Evolutionary conservation across 2,113 vertebrate species (phyloP), one percentile per base, ranked within the genome.

Genomic region (Tenrec ecaudatus): DNA sequence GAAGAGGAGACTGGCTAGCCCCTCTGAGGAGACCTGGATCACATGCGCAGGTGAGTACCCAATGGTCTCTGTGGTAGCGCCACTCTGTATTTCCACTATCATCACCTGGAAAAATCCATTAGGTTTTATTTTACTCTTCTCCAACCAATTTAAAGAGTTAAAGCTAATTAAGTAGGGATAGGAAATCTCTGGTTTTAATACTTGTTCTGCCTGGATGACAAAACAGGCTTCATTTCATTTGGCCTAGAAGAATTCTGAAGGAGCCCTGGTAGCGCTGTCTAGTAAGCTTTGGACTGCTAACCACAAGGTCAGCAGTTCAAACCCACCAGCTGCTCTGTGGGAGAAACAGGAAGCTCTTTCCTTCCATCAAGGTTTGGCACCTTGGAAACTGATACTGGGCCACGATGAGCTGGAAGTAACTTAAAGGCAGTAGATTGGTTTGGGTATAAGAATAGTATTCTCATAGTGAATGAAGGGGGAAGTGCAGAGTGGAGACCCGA

Each of bases 11-110:
- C 25, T 15, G 10, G 86, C 91, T 76, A 95, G 23, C 20, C 80
- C 93, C 16, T 94, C 58, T 2, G 91, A 97, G 89, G 96, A 97
- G 62, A 85, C 96, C 16, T 95, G 96, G 90, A 96, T 97, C 78
- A 76, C 40, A 3, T 97, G 97, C 88, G 38, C 53, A 22, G 53
- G 97, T 97, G 83, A 95, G 96, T 96, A 29, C 27, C 29, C 1
- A 2, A 6, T 33, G 19, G 9, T 15, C 25, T 29, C 6, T 10
- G 25, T 5, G 58, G 68, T 69, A 66, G 11, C 60, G 82, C 31
- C 57, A 29, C 40, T 58, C 58, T 73, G 4, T 20, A 57, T 10
- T 22, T 47, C 53, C 58, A 57, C 7, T 25, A 2, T 29, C 15
- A 9, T 60, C 57, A 77, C 80, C 81, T 66, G 76, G 78, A 38